A percentile compares a stretch with the other conserved stretches of the same genome.
Evolutionary conservation across 2,888 invertebrate species (phyloP).

Genomic region (Trissolcus japonicus): DNA sequence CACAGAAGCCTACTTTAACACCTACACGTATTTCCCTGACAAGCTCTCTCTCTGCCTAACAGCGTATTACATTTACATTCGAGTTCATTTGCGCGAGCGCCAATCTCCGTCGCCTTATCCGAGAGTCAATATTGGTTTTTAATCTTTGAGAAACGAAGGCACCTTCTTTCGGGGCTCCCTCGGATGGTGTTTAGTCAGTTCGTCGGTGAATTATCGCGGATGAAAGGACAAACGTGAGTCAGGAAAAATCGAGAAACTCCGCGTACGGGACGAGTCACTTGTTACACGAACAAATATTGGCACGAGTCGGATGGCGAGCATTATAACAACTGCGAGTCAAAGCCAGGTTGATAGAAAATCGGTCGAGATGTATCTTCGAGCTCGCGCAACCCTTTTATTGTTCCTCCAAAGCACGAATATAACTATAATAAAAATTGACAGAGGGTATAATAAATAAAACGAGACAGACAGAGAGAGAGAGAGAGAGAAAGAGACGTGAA

Average conservation of each 20-base stretch:
- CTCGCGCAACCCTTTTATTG: neutral
- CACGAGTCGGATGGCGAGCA: constrained; percentile 11
- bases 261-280: constrained; percentile 35
- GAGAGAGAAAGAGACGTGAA: no score
- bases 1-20: constrained; percentile 57
- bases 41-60: constrained; percentile 17
- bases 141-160: constrained; percentile 41
- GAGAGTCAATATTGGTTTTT: constrained; percentile 52
- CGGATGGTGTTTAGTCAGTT: constrained; percentile 45
- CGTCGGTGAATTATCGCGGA: constrained; percentile 39
- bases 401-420: no score
- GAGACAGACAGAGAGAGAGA: no score
- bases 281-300: constrained; percentile 43
- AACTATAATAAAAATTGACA: no score
- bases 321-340: constrained; percentile 5
- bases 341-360: neutral
- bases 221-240: constrained; percentile 35
- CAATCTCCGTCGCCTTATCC: constrained; percentile 52
- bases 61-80: constrained; percentile 56
- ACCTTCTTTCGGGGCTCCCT: constrained; percentile 30
- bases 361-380: neutral
- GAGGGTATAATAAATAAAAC: no score
- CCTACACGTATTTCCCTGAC: constrained; percentile 42
- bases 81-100: constrained; percentile 53
- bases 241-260: constrained; percentile 37